These are phyloP conservation scores for Sycobia sp. DNA, from an alignment of 1,140 invertebrate species.

Conservation along the genomic window DNA sequence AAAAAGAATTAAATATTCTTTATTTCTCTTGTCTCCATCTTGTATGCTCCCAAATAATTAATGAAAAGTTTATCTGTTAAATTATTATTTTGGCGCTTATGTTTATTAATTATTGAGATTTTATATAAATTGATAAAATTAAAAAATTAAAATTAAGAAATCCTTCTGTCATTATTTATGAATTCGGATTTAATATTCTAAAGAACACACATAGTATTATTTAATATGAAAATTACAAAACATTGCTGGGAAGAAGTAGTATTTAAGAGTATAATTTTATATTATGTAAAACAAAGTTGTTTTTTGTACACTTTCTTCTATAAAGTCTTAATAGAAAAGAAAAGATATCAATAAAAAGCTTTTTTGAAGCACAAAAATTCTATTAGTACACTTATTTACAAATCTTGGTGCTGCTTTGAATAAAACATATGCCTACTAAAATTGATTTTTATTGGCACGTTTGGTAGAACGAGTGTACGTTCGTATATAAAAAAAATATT, in stretches of 20 bases:
- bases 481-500: neutral
- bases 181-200: neutral
- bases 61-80: too few relatives aligned
- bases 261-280: constrained; percentile 11
- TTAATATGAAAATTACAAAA: constrained; percentile 11
- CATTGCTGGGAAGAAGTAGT: constrained; percentile 15
- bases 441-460: constrained; percentile 30
- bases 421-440: constrained; percentile 5
- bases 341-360: neutral
- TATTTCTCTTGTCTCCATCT: neutral
- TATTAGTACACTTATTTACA: constrained; percentile 27
- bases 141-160: too few relatives aligned
- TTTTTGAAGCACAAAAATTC: constrained; percentile 12
- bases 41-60: too few relatives aligned
- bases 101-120: too few relatives aligned
- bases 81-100: too few relatives aligned
- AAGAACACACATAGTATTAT: neutral
- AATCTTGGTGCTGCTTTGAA: constrained; percentile 13
- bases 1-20: constrained; percentile 9
- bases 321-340: constrained; percentile 18
- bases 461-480: constrained; percentile 18
- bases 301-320: constrained; percentile 21
- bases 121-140: too few relatives aligned
- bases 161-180: too few relatives aligned
- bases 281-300: constrained; percentile 4